phyloP scores from a whole-genome alignment of 1,140 invertebrate genomes.

The Muscidifurax raptorellus region DNA sequence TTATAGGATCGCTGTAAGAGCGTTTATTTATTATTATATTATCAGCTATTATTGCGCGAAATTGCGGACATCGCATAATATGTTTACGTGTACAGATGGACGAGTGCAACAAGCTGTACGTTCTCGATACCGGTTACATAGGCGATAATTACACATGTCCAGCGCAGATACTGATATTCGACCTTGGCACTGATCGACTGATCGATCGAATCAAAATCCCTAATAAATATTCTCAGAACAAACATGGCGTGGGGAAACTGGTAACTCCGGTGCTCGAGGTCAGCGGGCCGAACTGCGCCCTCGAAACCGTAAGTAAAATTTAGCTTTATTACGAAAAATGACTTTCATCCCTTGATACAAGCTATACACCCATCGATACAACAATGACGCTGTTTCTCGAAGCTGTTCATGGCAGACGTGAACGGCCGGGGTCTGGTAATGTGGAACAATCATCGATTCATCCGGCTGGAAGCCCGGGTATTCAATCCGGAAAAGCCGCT shows the following conservation, averaged over 20 bases:
- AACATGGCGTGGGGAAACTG: slow-evolving; percentile 53
- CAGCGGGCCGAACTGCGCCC: slow-evolving; percentile 39
- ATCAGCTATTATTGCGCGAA: background rate
- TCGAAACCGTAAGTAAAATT: slow-evolving; percentile 51
- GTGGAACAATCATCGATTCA: slow-evolving; percentile 57
- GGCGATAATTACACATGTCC: slow-evolving; percentile 68
- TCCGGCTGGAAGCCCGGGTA: slow-evolving; percentile 61
- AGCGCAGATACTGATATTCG: slow-evolving; percentile 73
- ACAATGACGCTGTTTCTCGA: background rate
- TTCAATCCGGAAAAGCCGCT: slow-evolving; percentile 46
- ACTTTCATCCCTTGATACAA: no score
- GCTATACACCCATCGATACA: no score
- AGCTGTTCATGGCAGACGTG: slow-evolving; percentile 70
- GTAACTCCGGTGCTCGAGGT: slow-evolving; percentile 58
- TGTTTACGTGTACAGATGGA: slow-evolving; percentile 71
- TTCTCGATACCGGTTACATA: slow-evolving; percentile 74
- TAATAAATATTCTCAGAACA: slow-evolving; percentile 50
- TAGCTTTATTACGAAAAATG: background rate
- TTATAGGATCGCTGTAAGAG: slow-evolving; percentile 59
- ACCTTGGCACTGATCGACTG: slow-evolving; percentile 70
- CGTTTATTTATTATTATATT: background rate
- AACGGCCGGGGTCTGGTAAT: slow-evolving; percentile 65
- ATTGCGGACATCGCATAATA: background rate
- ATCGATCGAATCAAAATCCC: slow-evolving; percentile 70
- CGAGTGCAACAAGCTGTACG: slow-evolving; percentile 74